phyloP scores from a whole-genome alignment of 64 coral and sea anemone species.

The Montipora capricornis region DNA sequence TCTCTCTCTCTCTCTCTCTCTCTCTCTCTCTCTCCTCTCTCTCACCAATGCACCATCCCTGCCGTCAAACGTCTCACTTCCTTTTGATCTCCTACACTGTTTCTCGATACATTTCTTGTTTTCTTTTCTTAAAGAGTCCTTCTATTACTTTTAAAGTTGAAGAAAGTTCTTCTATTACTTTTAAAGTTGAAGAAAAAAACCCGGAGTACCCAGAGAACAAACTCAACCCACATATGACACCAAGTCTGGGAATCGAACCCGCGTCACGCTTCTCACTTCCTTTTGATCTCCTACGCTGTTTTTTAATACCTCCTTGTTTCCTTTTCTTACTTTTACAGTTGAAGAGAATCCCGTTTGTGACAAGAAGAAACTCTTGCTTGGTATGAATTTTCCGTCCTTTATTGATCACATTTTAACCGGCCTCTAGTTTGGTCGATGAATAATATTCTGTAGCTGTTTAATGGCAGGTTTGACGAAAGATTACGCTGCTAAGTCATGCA shows the following conservation, averaged over 20 bases:
- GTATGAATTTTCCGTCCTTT: neutral
- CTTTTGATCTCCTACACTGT: neutral
- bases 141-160: no score
- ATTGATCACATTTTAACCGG: neutral
- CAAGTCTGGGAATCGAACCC: no score
- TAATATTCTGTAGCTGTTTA: neutral
- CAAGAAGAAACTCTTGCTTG: conserved; percentile 4
- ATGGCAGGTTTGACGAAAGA: conserved; percentile 21
- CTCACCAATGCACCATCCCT: no score
- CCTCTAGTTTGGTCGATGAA: neutral
- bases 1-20: no score
- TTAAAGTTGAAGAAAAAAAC: no score
- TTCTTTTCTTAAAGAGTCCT: no score
- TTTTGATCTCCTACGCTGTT: neutral
- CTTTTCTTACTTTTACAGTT: neutral
- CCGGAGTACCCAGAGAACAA: no score
- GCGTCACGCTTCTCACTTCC: no score
- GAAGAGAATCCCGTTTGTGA: neutral
- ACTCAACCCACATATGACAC: no score
- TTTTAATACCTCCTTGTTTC: neutral
- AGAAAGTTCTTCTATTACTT: no score
- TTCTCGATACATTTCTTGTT: neutral
- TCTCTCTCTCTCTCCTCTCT: no score
- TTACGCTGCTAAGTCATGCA: conserved; percentile 32
- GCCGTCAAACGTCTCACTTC: no score